phyloP scores from a whole-genome alignment of 1,140 invertebrate species.

The Acromyrmex charruanus region DNA sequence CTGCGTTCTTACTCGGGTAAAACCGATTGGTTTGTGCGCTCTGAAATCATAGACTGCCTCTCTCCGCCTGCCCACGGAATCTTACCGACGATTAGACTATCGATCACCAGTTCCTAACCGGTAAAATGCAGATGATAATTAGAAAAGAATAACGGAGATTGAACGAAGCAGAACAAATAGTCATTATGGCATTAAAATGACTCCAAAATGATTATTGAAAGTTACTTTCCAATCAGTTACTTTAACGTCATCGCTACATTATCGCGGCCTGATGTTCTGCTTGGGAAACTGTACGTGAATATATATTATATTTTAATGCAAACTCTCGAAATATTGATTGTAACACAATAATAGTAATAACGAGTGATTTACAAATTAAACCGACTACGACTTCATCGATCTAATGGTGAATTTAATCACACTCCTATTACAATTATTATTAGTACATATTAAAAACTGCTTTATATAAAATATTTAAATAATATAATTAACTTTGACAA shows the following conservation, averaged over 20 bases:
- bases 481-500: too few relatives aligned
- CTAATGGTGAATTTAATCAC: too few relatives aligned
- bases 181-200: too few relatives aligned
- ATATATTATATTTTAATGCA: neutral
- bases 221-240: too few relatives aligned
- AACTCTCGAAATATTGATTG: neutral
- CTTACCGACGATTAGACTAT: slow-evolving; percentile 30
- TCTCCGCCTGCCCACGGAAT: neutral
- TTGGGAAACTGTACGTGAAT: neutral
- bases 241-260: too few relatives aligned
- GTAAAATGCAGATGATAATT: slow-evolving; percentile 26
- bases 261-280: too few relatives aligned
- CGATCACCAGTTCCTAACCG: slow-evolving; percentile 37
- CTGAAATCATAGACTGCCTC: slow-evolving; percentile 39
- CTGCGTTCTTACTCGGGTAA: slow-evolving; percentile 64
- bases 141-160: slow-evolving; percentile 30
- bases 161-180: too few relatives aligned
- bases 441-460: too few relatives aligned
- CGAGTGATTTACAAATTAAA: neutral
- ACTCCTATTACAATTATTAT: too few relatives aligned
- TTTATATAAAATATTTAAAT: too few relatives aligned
- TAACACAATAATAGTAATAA: neutral
- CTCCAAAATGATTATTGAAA: too few relatives aligned
- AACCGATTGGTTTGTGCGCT: slow-evolving; percentile 61
- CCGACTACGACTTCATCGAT: neutral